These are phyloP conservation scores for Drosophila cardini DNA, from an alignment of 1,140 invertebrate species.

Conservation along the genomic window DNA sequence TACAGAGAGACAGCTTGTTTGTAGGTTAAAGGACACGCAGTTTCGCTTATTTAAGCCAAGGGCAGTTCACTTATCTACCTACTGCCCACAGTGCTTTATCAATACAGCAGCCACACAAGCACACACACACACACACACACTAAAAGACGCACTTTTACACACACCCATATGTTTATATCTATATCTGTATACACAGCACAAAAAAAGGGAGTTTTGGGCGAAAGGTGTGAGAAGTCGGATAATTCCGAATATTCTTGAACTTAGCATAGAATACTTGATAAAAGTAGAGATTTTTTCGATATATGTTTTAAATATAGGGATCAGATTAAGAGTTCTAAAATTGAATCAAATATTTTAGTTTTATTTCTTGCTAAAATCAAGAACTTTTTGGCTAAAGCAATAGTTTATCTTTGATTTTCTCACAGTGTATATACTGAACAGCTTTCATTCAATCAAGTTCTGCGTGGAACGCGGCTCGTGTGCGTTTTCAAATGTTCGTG, in stretches of 20 bases:
- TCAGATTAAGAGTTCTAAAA: too few species aligned
- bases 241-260: too few species aligned
- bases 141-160: background rate
- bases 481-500: conserved; percentile 41
- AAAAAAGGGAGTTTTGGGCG: too few species aligned
- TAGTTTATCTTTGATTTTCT: too few species aligned
- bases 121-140: background rate
- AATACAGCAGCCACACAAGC: conserved; percentile 16
- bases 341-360: too few species aligned
- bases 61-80: conserved; percentile 22
- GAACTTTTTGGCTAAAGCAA: too few species aligned
- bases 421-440: background rate
- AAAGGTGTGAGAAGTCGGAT: too few species aligned
- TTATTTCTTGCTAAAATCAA: too few species aligned
- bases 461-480: conserved; percentile 17
- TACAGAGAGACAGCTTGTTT: conserved; percentile 28
- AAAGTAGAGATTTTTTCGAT: too few species aligned
- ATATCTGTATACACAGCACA: background rate
- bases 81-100: conserved; percentile 29
- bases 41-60: conserved; percentile 42
- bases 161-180: background rate
- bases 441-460: conserved; percentile 60
- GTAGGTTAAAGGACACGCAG: conserved; percentile 38
- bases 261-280: too few species aligned
- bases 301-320: too few species aligned